Percentiles rank a stretch among this genome's conserved stretches.
These are phyloP conservation scores for Acanthisitta chloris DNA, from an alignment of 2,113 vertebrate genomes.

Conservation along the genomic window DNA sequence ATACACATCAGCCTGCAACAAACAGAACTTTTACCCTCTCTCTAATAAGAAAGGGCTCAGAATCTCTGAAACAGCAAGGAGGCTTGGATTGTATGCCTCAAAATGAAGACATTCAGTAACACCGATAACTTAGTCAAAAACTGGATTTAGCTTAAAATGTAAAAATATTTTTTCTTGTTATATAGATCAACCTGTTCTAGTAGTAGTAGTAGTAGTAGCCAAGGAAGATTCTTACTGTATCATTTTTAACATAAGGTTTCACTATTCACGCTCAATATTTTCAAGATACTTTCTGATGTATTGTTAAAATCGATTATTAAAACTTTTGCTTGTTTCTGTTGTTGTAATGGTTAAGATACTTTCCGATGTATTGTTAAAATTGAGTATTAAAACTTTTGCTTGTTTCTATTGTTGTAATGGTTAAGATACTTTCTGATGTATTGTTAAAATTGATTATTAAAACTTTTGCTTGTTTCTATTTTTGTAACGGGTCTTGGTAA, in stretches of 20 bases:
- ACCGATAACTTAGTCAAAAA: not conserved
- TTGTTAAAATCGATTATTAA: conserved; percentile 3
- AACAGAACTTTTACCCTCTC: conserved; percentile 74
- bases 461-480: not conserved
- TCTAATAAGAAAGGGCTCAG: conserved; percentile 74
- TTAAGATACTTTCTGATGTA: not conserved
- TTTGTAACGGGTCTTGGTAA: not conserved
- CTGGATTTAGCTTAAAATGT: not conserved
- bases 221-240: not conserved
- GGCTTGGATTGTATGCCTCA: conserved; percentile 76
- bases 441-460: not conserved
- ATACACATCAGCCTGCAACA: not conserved
- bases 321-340: not conserved
- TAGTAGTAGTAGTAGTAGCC: too few species aligned
- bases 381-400: not conserved
- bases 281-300: not conserved
- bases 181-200: not conserved
- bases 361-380: not conserved
- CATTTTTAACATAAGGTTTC: not conserved
- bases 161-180: not conserved
- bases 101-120: not conserved
- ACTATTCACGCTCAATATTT: not conserved
- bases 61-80: conserved; percentile 80
- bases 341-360: not conserved
- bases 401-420: not conserved